Conservation (phyloP, 2,888 invertebrate species). For the Branchipolynoe longqiensis region DNA sequence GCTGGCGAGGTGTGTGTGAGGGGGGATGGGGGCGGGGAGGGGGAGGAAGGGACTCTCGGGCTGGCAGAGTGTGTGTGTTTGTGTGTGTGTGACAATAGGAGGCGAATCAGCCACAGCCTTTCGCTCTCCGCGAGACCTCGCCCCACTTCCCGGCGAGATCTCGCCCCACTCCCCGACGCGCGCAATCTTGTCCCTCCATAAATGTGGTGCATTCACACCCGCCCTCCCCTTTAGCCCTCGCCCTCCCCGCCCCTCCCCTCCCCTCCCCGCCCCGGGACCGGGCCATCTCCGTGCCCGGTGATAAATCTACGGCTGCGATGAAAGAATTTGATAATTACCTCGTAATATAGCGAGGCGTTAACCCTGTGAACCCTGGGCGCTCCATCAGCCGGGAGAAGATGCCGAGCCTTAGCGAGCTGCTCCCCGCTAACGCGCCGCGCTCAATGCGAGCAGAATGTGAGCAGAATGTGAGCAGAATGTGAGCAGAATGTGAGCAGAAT, state of each 20-base stretch:
- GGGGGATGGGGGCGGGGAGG: too few relatives aligned
- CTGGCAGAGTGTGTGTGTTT: not conserved
- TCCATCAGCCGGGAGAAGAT: not conserved
- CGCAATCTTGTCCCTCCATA: not conserved
- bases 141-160: not conserved
- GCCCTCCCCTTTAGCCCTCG: too few relatives aligned
- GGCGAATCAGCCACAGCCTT: constrained; percentile 36
- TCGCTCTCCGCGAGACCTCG: too few relatives aligned
- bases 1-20: not conserved
- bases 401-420: constrained; percentile 1
- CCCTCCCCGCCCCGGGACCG: too few relatives aligned
- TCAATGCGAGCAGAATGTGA: not conserved
- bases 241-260: too few relatives aligned
- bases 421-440: not conserved
- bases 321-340: constrained; percentile 57
- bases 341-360: constrained; percentile 51
- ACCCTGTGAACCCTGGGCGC: constrained; percentile 2
- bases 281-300: too few relatives aligned
- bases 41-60: too few relatives aligned
- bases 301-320: constrained; percentile 41
- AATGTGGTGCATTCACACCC: constrained; percentile 11
- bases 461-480: too few relatives aligned
- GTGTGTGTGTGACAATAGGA: constrained; percentile 35
- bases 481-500: constrained; percentile 40
- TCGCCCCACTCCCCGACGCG: not conserved